phyloP scores from a whole-genome alignment of 2,797 vertebrate genomes.

The Enteromius viviparus region DNA sequence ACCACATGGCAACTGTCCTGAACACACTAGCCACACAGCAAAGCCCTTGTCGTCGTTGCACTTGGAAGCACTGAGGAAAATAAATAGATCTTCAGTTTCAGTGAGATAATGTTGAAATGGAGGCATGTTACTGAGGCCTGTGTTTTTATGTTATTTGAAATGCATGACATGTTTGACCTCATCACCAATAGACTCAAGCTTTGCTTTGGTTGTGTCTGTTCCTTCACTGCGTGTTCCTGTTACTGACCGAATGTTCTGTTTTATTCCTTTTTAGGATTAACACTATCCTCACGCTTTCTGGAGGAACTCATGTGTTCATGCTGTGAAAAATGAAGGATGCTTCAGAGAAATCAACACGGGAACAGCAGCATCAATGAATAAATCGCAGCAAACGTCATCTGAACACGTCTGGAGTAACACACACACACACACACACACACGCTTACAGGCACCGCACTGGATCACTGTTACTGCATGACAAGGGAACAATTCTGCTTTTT shows the following conservation, averaged over 20 bases:
- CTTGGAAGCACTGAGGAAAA: not conserved
- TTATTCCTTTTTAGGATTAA: conserved; percentile 77
- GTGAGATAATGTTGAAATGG: not conserved
- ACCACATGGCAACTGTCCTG: not conserved
- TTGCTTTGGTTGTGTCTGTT: not conserved
- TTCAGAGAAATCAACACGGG: conserved; percentile 69
- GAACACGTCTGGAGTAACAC: conserved; percentile 57
- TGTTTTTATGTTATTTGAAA: not conserved
- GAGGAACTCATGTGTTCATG: conserved; percentile 72
- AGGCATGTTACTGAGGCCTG: conserved; percentile 34
- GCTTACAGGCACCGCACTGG: conserved; percentile 72
- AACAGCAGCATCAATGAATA: conserved; percentile 48
- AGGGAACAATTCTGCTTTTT: conserved; percentile 78
- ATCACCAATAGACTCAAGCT: not conserved
- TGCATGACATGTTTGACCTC: conserved; percentile 29
- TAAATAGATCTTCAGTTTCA: not conserved
- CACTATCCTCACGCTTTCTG: conserved; percentile 63
- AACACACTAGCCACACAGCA: not conserved
- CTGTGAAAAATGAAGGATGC: conserved; percentile 75
- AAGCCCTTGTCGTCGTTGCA: not conserved
- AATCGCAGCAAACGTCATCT: conserved; percentile 55
- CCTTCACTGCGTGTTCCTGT: not conserved
- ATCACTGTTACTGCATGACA: conserved; percentile 88
- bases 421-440: conserved; percentile 49
- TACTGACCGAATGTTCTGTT: not conserved